Evolutionary conservation across 2,888 invertebrate genomes (phyloP).

Genomic region (Sceliomorpha sp.): DNA sequence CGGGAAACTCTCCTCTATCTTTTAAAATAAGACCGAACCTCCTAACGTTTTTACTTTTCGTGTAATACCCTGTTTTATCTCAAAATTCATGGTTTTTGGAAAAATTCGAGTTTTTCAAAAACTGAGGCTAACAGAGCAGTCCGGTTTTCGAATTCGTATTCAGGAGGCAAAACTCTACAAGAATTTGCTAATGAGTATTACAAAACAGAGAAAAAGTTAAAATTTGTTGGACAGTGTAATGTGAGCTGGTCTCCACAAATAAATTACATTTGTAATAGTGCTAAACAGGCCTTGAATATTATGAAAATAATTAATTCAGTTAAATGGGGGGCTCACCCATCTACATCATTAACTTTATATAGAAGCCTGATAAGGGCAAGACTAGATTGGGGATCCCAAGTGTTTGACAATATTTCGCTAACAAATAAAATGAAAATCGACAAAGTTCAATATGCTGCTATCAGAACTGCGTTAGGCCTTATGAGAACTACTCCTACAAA

Average conservation of each 20-base stretch:
- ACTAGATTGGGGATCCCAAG: constrained; percentile 1
- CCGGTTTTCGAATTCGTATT: too few relatives aligned
- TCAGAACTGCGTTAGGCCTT: background rate
- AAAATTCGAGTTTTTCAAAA: too few relatives aligned
- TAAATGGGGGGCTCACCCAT: constrained; percentile 2
- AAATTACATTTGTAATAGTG: background rate
- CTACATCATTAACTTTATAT: background rate
- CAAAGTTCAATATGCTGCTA: background rate
- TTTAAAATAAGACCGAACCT: too few relatives aligned
- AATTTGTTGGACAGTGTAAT: too few relatives aligned
- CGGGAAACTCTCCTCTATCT: too few relatives aligned
- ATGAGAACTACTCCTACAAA: constrained; percentile 3
- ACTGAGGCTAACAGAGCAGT: too few relatives aligned
- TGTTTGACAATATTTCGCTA: background rate
- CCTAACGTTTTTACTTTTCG: too few relatives aligned
- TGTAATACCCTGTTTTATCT: too few relatives aligned
- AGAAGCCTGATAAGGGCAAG: background rate
- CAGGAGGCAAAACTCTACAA: too few relatives aligned
- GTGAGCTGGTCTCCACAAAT: constrained; percentile 1
- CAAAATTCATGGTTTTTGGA: too few relatives aligned
- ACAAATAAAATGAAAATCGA: background rate
- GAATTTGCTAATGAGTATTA: too few relatives aligned
- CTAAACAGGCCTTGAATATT: background rate
- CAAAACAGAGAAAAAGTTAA: too few relatives aligned
- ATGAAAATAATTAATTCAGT: background rate